Conservation (phyloP, 2,888 invertebrate species). For the Syrista parreyssii region DNA sequence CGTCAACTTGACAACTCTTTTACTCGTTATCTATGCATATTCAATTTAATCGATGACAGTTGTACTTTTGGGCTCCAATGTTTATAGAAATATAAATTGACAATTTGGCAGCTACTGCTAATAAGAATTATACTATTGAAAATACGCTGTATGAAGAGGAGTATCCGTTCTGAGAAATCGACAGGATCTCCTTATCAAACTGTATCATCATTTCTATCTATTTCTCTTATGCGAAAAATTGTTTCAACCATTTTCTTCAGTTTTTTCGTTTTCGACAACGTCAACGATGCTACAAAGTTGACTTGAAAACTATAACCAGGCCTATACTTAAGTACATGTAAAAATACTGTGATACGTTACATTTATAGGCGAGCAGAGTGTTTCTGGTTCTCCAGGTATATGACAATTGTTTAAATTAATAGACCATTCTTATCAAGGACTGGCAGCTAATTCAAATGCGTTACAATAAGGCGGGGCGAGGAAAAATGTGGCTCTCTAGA, state of each 20-base stretch:
- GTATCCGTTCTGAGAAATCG: not conserved
- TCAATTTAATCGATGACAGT: not conserved
- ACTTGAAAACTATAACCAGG: constrained; percentile 1
- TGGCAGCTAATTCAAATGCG: not conserved
- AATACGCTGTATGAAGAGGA: not conserved
- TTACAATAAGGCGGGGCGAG: not conserved
- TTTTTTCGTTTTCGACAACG: not conserved
- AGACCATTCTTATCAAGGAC: not conserved
- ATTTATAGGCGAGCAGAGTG: not conserved
- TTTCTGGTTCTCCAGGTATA: not conserved
- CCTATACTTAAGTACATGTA: not conserved
- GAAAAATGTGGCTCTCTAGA: not conserved
- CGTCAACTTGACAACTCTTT: not conserved
- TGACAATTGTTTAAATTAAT: not conserved
- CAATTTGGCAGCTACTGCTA: constrained; percentile 38
- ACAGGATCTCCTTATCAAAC: not conserved
- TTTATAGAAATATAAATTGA: constrained; percentile 56
- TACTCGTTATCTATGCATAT: not conserved
- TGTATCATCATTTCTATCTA: not conserved
- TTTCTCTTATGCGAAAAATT: not conserved
- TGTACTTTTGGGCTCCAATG: constrained; percentile 39
- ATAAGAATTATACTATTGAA: constrained; percentile 6
- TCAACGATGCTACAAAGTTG: not conserved
- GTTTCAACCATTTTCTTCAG: not conserved
- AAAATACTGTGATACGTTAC: constrained; percentile 12